Evolutionary conservation across 23 tunicate species (phyloP), one percentile per base, ranked within the genome.

Genomic region (Diplosoma virens): DNA sequence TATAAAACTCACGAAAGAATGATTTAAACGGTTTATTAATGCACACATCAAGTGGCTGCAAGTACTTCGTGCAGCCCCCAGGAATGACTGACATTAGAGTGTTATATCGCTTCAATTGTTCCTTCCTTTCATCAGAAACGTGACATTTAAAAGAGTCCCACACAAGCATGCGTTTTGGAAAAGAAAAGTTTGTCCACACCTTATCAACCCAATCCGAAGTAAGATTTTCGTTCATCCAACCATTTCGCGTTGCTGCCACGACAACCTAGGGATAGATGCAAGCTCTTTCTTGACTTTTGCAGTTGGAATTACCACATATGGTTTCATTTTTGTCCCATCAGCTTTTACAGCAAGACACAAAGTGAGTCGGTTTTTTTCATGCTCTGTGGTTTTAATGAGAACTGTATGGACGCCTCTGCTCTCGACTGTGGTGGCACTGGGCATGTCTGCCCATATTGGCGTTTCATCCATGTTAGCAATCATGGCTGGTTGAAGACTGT

Each of bases 381-480:
- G 73, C 56, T 56, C 56, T 26, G 73, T 30, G 56, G 73, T 66
- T 66, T 30, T 26, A 27, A 66, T 30, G n/a, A n/a, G n/a, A n/a
- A n/a, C n/a, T n/a, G n/a, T n/a, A 25, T 71, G 22, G 9, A 41
- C 25, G 66, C 77, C 77, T 71, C 18, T 46, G 14, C 35, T 71
- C 18, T 71, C 77, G 6, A 47, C 25, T 17, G 69, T 71, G 66
- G 77, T 71, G 66, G 66, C 66, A 37, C n/a, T n/a, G n/a, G n/a
- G n/a, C n/a, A n/a, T n/a, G n/a, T n/a, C n/a, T n/a, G n/a, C n/a
- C n/a, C n/a, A 71, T 23, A 71, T 71, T 24, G 77, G 69, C 28
- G 69, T 71, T 71, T 71, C 69, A 71, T 71, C 69, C 77, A 71
- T 71, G 69, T 71, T 71, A 14, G 66, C 66, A 71, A 71, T 71